phyloP scores from a whole-genome alignment of 2,888 invertebrate species.

The Drosophila subquinaria region DNA sequence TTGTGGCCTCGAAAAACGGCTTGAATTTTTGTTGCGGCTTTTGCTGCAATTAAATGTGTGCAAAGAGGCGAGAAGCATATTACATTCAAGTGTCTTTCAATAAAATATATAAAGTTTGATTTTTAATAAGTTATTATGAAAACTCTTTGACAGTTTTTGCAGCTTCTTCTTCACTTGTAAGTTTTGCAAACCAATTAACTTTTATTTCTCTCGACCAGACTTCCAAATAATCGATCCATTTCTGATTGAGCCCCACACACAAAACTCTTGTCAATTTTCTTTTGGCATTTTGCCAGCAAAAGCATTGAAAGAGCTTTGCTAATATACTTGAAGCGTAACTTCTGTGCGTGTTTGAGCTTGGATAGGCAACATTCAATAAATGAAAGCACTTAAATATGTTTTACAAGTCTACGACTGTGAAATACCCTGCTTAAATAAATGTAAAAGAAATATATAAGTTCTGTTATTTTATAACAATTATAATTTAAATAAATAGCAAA shows the following conservation, averaged over 20 bases:
- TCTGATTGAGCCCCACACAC: slow-evolving; percentile 35
- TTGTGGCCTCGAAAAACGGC: slow-evolving; percentile 94
- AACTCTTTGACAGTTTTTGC: slow-evolving; percentile 33
- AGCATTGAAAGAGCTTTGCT: slow-evolving; percentile 33
- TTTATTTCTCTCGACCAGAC: slow-evolving; percentile 13
- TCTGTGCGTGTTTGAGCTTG: slow-evolving; percentile 34
- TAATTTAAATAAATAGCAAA: not conserved
- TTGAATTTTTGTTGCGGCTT: slow-evolving; percentile 95
- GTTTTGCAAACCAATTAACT: slow-evolving; percentile 69
- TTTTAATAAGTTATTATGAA: slow-evolving; percentile 34
- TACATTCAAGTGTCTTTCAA: not conserved
- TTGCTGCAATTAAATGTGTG: slow-evolving; percentile 77
- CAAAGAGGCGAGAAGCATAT: slow-evolving; percentile 9
- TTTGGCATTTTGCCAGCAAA: slow-evolving; percentile 43
- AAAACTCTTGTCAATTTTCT: slow-evolving; percentile 23
- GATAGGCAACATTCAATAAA: slow-evolving; percentile 21
- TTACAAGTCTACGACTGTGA: not conserved
- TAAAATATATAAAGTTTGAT: slow-evolving; percentile 34
- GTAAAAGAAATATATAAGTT: not conserved
- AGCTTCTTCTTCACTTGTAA: slow-evolving; percentile 40
- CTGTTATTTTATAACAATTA: not conserved
- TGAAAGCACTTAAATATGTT: not conserved
- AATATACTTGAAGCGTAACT: slow-evolving; percentile 65
- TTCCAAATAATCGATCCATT: slow-evolving; percentile 55
- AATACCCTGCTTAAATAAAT: slow-evolving; percentile 34